Conservation (phyloP, 2,888 invertebrate species). For the Apotomis turbidana region DNA sequence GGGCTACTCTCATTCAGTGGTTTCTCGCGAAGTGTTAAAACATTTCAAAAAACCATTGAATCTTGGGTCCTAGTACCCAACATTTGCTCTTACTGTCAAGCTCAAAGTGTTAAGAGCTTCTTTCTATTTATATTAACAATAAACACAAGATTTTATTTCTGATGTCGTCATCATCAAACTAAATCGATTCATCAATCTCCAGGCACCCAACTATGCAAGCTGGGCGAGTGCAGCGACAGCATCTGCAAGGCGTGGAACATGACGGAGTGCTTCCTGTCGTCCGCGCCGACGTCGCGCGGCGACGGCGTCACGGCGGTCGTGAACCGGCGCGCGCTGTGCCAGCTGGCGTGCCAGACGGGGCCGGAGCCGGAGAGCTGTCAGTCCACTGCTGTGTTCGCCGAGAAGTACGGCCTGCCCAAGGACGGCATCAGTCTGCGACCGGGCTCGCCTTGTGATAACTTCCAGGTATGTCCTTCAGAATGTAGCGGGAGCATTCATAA, state of each 20-base stretch:
- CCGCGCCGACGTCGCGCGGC: constrained; percentile 85
- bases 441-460: constrained; percentile 99
- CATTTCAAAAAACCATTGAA: no score
- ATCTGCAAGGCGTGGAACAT: constrained; percentile 98
- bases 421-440: constrained; percentile 95
- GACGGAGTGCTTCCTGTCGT: constrained; percentile 97
- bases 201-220: constrained; percentile 91
- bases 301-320: constrained; percentile 84
- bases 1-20: no score
- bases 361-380: constrained; percentile 89
- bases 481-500: constrained; percentile 98
- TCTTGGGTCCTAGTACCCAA: no score
- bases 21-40: no score
- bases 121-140: no score
- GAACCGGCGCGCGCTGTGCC: constrained; percentile 94
- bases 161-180: neutral
- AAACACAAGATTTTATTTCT: no score
- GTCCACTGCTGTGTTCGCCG: constrained; percentile 94
- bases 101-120: no score
- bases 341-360: constrained; percentile 97
- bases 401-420: constrained; percentile 87
- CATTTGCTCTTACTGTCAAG: no score
- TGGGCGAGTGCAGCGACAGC: constrained; percentile 96
- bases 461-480: constrained; percentile 88
- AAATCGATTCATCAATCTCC: constrained; percentile 67